Evolutionary conservation across 2,113 vertebrate species (phyloP).

Genomic region (Albula goreensis): DNA sequence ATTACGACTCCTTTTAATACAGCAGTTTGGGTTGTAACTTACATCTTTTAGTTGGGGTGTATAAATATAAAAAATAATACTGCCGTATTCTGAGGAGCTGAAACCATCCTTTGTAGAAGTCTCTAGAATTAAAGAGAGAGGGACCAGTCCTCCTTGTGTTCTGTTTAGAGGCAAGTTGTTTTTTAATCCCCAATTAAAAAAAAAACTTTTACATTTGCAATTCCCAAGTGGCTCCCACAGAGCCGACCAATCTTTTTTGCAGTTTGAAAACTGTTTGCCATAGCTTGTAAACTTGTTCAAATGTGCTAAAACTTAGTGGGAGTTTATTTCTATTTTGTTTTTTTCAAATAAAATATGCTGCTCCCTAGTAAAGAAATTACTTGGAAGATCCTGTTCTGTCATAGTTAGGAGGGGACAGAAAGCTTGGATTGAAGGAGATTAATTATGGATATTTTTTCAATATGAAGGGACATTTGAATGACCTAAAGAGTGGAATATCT

Average conservation of each 20-base stretch:
- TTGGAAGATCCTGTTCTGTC: neutral
- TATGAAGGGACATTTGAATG: neutral
- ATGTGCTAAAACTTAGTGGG: neutral
- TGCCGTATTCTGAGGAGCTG: neutral
- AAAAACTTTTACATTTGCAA: conserved; percentile 33
- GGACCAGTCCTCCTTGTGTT: conserved; percentile 13
- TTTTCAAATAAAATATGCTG: neutral
- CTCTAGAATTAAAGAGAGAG: conserved; percentile 8
- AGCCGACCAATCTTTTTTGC: conserved; percentile 56
- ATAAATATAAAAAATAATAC: neutral
- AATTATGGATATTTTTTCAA: neutral
- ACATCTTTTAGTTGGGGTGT: conserved; percentile 5
- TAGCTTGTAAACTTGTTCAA: neutral
- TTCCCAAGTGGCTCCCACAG: conserved; percentile 55
- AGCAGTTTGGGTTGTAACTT: neutral
- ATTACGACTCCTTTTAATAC: conserved; percentile 34
- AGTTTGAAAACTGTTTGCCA: conserved; percentile 59
- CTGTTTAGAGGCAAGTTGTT: conserved; percentile 12
- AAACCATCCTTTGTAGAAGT: neutral
- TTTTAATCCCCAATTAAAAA: conserved; percentile 39
- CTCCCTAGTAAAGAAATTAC: neutral
- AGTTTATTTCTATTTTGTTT: conserved; percentile 2
- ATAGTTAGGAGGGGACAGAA: neutral
- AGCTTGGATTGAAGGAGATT: neutral
- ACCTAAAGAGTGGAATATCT: neutral